A percentile compares a stretch with the other conserved stretches of the same genome.
These are phyloP conservation scores for Drosophila pseudoananassae DNA, from an alignment of 1,140 invertebrate species.

Conservation along the genomic window DNA sequence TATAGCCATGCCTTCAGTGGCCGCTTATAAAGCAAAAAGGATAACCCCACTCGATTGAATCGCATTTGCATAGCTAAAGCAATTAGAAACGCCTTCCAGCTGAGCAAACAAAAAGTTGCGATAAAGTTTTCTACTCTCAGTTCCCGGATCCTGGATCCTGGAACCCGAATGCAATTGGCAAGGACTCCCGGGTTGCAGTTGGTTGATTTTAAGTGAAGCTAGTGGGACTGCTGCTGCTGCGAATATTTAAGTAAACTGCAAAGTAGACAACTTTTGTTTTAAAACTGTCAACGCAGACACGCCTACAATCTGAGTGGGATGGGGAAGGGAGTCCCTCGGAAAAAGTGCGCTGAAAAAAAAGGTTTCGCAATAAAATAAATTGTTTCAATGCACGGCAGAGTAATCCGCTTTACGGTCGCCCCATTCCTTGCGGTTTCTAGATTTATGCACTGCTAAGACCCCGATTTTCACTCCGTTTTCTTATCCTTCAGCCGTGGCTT, in stretches of 20 bases:
- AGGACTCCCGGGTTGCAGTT: constrained; percentile 32
- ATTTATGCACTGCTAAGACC: constrained; percentile 76
- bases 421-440: constrained; percentile 74
- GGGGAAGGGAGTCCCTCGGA: background rate
- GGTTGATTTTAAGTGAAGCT: constrained; percentile 32
- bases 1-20: constrained; percentile 1
- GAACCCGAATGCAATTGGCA: constrained; percentile 25
- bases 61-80: constrained; percentile 47
- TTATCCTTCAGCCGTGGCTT: constrained; percentile 14
- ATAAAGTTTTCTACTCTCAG: constrained; percentile 36
- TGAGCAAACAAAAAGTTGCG: constrained; percentile 60
- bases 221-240: constrained; percentile 20
- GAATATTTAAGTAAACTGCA: constrained; percentile 74
- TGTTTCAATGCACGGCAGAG: constrained; percentile 74
- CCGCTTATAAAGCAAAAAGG: background rate
- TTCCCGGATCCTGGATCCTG: background rate
- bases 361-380: constrained; percentile 72
- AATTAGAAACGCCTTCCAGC: constrained; percentile 60
- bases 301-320: constrained; percentile 22
- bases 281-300: constrained; percentile 75
- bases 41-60: constrained; percentile 1
- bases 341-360: constrained; percentile 16
- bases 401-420: constrained; percentile 69
- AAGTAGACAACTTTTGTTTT: constrained; percentile 79
- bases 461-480: constrained; percentile 59